phyloP scores from a whole-genome alignment of 2,888 invertebrate species.

The Furcula furcula region DNA sequence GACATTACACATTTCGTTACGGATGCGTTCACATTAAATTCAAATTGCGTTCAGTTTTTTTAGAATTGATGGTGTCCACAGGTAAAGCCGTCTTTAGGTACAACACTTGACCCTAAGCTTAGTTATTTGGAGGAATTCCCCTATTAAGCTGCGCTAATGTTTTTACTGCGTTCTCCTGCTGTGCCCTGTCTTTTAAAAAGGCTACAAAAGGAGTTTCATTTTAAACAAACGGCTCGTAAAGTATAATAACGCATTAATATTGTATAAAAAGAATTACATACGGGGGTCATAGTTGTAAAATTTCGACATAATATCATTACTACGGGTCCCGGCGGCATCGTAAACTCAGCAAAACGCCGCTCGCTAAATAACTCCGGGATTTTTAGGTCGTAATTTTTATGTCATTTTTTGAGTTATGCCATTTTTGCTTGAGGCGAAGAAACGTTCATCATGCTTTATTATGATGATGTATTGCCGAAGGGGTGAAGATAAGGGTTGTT shows the following conservation, averaged over 20 bases:
- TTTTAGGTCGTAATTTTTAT: conserved; percentile 35
- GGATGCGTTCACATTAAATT: too few relatives aligned
- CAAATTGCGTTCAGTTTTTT: too few relatives aligned
- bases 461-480: too few relatives aligned
- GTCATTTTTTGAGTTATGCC: conserved; percentile 2
- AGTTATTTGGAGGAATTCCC: too few relatives aligned
- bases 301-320: conserved; percentile 49
- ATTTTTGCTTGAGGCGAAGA: neutral
- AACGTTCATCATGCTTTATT: neutral
- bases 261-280: conserved; percentile 49
- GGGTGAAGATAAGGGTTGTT: too few relatives aligned
- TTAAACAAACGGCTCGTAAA: conserved; percentile 43
- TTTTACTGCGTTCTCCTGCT: too few relatives aligned
- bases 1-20: too few relatives aligned
- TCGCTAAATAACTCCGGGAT: conserved; percentile 38
- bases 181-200: too few relatives aligned
- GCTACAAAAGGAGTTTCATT: conserved; percentile 32
- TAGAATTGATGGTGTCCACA: too few relatives aligned
- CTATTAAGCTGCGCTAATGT: too few relatives aligned
- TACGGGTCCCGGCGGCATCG: conserved; percentile 28
- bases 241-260: conserved; percentile 48
- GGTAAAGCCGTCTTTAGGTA: too few relatives aligned
- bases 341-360: conserved; percentile 50
- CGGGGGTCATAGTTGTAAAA: conserved; percentile 49
- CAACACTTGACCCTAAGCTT: too few relatives aligned